Evolutionary conservation across 2,888 invertebrate species (phyloP).

Genomic region (Oscheius sp.): DNA sequence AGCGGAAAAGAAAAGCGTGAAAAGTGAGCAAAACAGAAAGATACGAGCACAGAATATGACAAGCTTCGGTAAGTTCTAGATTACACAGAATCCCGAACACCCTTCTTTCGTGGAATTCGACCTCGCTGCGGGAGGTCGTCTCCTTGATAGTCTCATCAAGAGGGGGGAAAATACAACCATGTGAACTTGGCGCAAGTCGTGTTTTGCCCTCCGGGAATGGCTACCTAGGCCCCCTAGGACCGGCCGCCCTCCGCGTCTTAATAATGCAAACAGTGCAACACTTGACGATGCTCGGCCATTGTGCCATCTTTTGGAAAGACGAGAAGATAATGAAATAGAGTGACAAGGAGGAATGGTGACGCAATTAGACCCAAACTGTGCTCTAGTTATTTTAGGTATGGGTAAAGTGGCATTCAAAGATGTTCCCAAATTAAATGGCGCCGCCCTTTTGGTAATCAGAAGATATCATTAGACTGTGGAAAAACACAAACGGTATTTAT

Average conservation of each 20-base stretch:
- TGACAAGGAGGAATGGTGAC: not conserved
- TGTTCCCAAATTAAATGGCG: not conserved
- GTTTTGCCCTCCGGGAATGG: slow-evolving; percentile 21
- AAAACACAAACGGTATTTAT: no score
- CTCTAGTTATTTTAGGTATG: not conserved
- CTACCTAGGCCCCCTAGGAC: not conserved
- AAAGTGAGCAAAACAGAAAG: not conserved
- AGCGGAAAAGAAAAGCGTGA: slow-evolving; percentile 13
- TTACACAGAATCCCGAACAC: not conserved
- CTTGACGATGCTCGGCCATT: slow-evolving; percentile 33
- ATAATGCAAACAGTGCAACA: slow-evolving; percentile 36
- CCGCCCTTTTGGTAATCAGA: no score
- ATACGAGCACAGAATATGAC: not conserved
- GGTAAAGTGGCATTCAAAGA: not conserved
- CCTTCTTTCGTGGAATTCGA: not conserved
- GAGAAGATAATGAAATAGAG: slow-evolving; percentile 5
- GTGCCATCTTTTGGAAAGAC: slow-evolving; percentile 18
- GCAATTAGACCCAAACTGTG: no score
- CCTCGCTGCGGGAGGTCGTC: slow-evolving; percentile 12
- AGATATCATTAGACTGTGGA: no score
- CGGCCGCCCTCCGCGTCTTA: slow-evolving; percentile 34
- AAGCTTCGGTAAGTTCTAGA: not conserved
- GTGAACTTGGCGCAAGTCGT: slow-evolving; percentile 9
- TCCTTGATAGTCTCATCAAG: not conserved
- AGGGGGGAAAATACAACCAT: not conserved